Evolutionary conservation across 2,888 invertebrate species (phyloP).

Genomic region (Synanthedon myopaeformis): DNA sequence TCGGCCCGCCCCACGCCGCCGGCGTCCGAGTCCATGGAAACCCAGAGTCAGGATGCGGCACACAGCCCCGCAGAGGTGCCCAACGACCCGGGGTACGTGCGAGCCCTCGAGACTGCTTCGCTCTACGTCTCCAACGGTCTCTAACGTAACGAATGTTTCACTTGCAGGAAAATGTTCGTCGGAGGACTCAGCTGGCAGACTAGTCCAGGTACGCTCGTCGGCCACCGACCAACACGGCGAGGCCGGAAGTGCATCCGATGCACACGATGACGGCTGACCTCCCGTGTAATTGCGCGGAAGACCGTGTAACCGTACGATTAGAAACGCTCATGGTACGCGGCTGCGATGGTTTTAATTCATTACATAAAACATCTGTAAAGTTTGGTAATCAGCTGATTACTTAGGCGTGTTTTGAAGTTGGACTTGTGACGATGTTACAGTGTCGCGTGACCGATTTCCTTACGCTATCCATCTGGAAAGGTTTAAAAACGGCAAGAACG

Average conservation of each 20-base stretch:
- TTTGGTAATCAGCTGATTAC: constrained; percentile 67
- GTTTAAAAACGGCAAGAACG: constrained; percentile 20
- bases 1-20: constrained; percentile 51
- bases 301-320: constrained; percentile 24
- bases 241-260: constrained; percentile 50
- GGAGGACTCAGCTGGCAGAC: constrained; percentile 99
- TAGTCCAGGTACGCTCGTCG: constrained; percentile 89
- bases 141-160: constrained; percentile 65
- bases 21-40: constrained; percentile 74
- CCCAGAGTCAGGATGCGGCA: constrained; percentile 83
- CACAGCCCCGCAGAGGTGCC: constrained; percentile 91
- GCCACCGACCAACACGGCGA: constrained; percentile 38
- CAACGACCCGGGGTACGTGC: constrained; percentile 91
- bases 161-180: constrained; percentile 99
- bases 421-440: constrained; percentile 25
- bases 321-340: constrained; percentile 36
- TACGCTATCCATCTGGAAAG: constrained; percentile 16
- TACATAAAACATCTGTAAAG: constrained; percentile 58
- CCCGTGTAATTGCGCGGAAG: constrained; percentile 26
- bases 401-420: constrained; percentile 31
- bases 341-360: constrained; percentile 33
- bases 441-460: constrained; percentile 23
- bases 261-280: constrained; percentile 34
- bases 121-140: constrained; percentile 8
- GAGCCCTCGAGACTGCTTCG: constrained; percentile 8